Base-by-base conservation (phyloP, 2,797 vertebrate species). In the Numenius phaeopus region DNA sequence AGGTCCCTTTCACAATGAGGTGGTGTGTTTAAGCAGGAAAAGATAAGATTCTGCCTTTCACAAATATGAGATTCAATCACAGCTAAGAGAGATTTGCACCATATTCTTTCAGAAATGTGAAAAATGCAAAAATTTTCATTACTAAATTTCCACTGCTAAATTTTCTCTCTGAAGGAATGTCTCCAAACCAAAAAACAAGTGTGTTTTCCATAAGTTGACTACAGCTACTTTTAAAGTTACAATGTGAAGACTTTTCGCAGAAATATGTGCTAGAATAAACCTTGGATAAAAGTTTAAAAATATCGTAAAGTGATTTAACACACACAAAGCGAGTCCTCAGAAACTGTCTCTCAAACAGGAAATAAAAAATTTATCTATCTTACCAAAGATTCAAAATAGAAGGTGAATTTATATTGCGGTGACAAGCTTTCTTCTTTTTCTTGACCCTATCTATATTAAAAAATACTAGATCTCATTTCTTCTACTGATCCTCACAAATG, bases 391-490 rank as follows among this genome's bases (percentile, higher is more conserved):
- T 91, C 58, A 83, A 65, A 97, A 61, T 64, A 94, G 54, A 72
- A 87, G 15, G n/a, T 7, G 5, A 70, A 73, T 72, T 93, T 87
- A 49, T 85, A 55, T 67, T 87, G 19, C 23, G 62, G 44, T 64
- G 22, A 75, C 14, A 6, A 30, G 23, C 9, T 91, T 94, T 64
- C 13, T 84, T 94, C 30, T 93, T 92, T 93, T 77, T 18, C 20
- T 85, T 66, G 27, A 66, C 47, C 32, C 22, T 76, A 17, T 37
- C 13, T 82, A 18, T 71, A 37, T 78, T 58, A 77, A 44, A 90
- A 96, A 90, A 87, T 71, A 21, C 58, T 89, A 94, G 23, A 73
- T 79, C 62, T 77, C 8, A 42, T 81, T 61, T 95, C 73, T 95
- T 93, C 81, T 79, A 52, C 47, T 87, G 61, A 91, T 59, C 44